These are phyloP conservation scores for Dendrolimus pini DNA, from an alignment of 2,888 invertebrate species.

Conservation along the genomic window DNA sequence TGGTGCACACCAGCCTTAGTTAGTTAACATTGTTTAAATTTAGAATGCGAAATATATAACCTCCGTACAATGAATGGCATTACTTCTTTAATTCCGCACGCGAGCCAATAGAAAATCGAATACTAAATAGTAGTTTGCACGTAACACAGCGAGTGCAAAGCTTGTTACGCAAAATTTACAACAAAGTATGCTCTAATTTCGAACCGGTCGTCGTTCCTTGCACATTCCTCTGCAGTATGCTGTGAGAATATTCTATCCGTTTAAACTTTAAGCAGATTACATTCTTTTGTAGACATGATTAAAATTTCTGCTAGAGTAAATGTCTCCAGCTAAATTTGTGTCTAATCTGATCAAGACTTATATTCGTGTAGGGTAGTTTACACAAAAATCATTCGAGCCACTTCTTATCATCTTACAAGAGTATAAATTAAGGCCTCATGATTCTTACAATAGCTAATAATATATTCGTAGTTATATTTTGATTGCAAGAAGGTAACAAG, in stretches of 20 bases:
- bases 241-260: constrained; percentile 3
- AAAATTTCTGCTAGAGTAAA: neutral
- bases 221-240: constrained; percentile 42
- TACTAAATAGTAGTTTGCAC: constrained; percentile 10
- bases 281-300: neutral
- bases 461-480: no score
- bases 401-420: no score
- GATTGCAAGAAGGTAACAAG: no score
- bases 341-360: constrained; percentile 1
- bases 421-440: no score
- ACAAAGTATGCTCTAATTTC: constrained; percentile 56
- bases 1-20: no score
- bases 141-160: constrained; percentile 19
- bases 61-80: no score
- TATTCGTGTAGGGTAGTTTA: constrained; percentile 4
- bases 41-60: no score
- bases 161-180: constrained; percentile 44
- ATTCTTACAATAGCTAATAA: no score
- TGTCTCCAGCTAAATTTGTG: neutral
- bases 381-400: constrained; percentile 8
- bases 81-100: no score
- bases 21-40: no score
- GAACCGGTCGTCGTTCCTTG: constrained; percentile 33
- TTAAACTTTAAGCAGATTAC: neutral
- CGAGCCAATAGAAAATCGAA: constrained; percentile 4